Evolutionary conservation across 2,797 vertebrate genomes (phyloP), one percentile per base, ranked within the genome.

Genomic region (Botia kubotai): DNA sequence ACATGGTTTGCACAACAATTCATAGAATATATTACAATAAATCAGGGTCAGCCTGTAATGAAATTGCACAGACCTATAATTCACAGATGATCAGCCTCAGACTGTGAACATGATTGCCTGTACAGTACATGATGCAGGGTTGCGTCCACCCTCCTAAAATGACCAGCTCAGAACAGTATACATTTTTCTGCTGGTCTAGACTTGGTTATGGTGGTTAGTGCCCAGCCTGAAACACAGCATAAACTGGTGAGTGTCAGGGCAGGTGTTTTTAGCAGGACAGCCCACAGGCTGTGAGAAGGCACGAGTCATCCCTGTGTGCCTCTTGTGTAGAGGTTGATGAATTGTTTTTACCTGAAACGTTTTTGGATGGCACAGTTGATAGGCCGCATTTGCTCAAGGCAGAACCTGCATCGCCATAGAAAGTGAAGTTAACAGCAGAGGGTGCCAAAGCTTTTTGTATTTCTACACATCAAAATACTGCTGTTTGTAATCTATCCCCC

Each of bases 381-480:
- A 89, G 62, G 90, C n/a, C n/a, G 88, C 87, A 88, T n/a, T n/a
- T n/a, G n/a, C n/a, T n/a, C n/a, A n/a, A n/a, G n/a, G 87, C 82
- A 77, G 53, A 77, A 74, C 87, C 87, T 86, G 73, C 82, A 89
- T 84, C 89, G 88, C 90, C 89, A 88, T 89, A 84, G 75, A 89
- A 87, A 89, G 83, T 82, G 55, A 88, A 86, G 85, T 87, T 88
- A 94, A 95, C 94, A 95, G 91, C 93, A 95, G 94, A 95, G 94
- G 94, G 94, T 93, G 94, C 94, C 93, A 94, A 95, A 95, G 94
- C 92, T 93, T 93, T 89, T 93, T 91, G 90, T 91, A 86, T 92
- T 92, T 89, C 85, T 80, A 76, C 85, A 89, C 81, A 86, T 79
- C 86, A 62, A 82, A 82, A 73, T 84, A 83, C 81, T 46, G 23